These are phyloP conservation scores for Sphaerodactylus townsendi DNA, from an alignment of 2,113 vertebrate genomes.

Conservation along the genomic window DNA sequence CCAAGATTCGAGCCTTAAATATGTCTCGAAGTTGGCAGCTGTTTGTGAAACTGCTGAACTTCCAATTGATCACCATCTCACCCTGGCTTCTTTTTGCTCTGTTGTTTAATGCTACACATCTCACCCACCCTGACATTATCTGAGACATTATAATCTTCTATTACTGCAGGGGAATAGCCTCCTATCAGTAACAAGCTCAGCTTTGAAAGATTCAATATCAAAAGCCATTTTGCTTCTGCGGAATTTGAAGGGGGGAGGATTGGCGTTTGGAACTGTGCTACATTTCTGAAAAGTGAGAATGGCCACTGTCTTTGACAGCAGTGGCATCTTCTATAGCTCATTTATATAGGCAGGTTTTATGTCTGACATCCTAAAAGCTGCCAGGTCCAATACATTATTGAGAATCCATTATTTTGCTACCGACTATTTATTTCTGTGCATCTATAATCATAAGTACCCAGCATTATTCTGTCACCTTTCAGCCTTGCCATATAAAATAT, in stretches of 20 bases:
- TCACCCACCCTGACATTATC: slow-evolving; percentile 38
- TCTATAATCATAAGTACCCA: background rate
- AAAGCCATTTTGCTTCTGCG: slow-evolving; percentile 37
- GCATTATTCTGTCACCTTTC: background rate
- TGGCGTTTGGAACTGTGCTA: background rate
- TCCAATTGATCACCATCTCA: background rate
- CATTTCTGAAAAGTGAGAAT: background rate
- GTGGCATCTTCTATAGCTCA: background rate
- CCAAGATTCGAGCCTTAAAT: background rate
- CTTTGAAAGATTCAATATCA: slow-evolving; percentile 28
- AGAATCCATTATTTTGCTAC: background rate
- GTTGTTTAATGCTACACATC: slow-evolving; percentile 35
- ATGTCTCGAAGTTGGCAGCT: background rate
- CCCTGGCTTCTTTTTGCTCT: slow-evolving; percentile 14
- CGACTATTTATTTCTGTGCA: background rate
- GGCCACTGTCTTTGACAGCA: background rate
- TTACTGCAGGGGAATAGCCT: slow-evolving; percentile 43
- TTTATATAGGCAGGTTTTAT: accelerated
- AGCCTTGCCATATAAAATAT: slow-evolving; percentile 1
- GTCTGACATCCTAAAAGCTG: background rate
- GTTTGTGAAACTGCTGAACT: slow-evolving; percentile 44
- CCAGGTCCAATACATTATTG: accelerated
- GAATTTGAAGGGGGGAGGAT: background rate
- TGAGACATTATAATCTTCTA: slow-evolving; percentile 39
- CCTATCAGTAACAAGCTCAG: slow-evolving; percentile 23